phyloP scores from a whole-genome alignment of 2,797 vertebrate species.

The Apogon hyalosoma region DNA sequence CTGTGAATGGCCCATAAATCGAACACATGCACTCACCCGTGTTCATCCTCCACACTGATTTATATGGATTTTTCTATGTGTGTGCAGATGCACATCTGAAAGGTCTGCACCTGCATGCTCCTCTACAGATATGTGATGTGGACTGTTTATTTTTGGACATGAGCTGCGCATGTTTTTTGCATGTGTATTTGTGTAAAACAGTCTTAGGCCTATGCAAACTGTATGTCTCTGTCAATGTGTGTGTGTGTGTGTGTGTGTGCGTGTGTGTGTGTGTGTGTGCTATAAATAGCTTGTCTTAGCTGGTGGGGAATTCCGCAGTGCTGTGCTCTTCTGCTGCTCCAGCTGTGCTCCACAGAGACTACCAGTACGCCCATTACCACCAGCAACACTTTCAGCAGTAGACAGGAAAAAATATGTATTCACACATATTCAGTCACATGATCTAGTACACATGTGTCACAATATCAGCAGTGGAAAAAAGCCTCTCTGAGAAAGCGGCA shows the following conservation, averaged over 20 bases:
- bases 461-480: slow-evolving; percentile 45
- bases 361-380: slow-evolving; percentile 66
- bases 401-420: slow-evolving; percentile 21
- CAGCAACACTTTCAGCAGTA: slow-evolving; percentile 49
- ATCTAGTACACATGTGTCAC: slow-evolving; percentile 57
- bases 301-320: slow-evolving; percentile 82
- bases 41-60: slow-evolving; percentile 33
- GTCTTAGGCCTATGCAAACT: slow-evolving; percentile 62
- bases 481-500: slow-evolving; percentile 30
- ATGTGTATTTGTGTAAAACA: slow-evolving; percentile 23
- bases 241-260: too few species aligned
- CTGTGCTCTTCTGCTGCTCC: slow-evolving; percentile 70
- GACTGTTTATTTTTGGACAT: slow-evolving; percentile 24
- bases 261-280: slow-evolving; percentile 28
- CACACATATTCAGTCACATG: slow-evolving; percentile 18
- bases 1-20: slow-evolving; percentile 56
- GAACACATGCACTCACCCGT: slow-evolving; percentile 7
- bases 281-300: slow-evolving; percentile 80
- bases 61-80: slow-evolving; percentile 18
- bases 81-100: slow-evolving; percentile 3
- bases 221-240: slow-evolving; percentile 48
- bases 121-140: slow-evolving; percentile 13
- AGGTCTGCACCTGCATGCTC: slow-evolving; percentile 29
- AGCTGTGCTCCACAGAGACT: slow-evolving; percentile 66
- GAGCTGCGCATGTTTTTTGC: slow-evolving; percentile 10